Evolutionary conservation across 1,140 invertebrate genomes (phyloP).

Genomic region (Rhopalosiphum maidis): DNA sequence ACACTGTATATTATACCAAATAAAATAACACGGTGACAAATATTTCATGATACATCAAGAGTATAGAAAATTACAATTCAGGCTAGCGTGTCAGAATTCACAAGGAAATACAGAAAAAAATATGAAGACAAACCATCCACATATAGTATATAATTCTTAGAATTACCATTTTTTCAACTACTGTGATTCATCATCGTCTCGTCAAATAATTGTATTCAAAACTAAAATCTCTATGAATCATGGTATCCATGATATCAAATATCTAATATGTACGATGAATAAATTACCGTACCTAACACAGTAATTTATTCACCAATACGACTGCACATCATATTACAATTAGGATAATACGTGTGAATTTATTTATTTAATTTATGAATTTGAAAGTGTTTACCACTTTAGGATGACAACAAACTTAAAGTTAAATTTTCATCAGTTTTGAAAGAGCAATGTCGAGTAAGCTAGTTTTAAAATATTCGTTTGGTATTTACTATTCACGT

Average conservation of each 20-base stretch:
- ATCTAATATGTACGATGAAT: not conserved
- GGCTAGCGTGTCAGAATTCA: not conserved
- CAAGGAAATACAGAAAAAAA: not conserved
- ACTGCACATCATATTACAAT: not conserved
- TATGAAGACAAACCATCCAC: not conserved
- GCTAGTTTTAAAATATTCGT: not conserved
- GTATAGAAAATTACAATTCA: constrained; percentile 22
- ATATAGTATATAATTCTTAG: not conserved
- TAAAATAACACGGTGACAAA: not conserved
- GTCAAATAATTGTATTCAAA: not conserved
- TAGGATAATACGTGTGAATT: not conserved
- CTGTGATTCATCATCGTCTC: constrained; percentile 19
- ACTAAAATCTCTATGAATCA: not conserved
- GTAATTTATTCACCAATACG: not conserved
- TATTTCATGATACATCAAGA: not conserved
- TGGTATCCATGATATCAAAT: too few species aligned
- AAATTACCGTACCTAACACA: not conserved
- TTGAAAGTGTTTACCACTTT: not conserved
- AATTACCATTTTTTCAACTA: not conserved
- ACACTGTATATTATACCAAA: not conserved
- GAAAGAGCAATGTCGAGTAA: not conserved
- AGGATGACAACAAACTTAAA: not conserved
- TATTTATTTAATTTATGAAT: not conserved
- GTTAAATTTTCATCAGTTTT: not conserved
- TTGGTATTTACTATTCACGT: not conserved